Evolutionary conservation across 2,888 invertebrate genomes (phyloP).

Genomic region (Chymomyza procnemis): DNA sequence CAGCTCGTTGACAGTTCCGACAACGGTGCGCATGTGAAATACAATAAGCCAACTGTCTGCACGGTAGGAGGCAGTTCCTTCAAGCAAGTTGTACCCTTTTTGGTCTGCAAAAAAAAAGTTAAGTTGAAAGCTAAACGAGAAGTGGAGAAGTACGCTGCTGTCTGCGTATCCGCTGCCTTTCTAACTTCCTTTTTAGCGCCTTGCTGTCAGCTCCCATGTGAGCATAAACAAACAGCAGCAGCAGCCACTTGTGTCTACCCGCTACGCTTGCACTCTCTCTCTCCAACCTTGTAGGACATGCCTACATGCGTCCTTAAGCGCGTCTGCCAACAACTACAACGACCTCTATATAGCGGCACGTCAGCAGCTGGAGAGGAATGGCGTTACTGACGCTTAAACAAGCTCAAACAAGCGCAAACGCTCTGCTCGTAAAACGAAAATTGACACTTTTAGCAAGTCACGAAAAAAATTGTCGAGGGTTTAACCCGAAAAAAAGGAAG

Average conservation of each 20-base stretch:
- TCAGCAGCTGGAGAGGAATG: neutral
- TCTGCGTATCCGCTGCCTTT: neutral
- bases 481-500: slow-evolving; percentile 56
- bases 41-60: slow-evolving; percentile 59
- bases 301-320: slow-evolving; percentile 37
- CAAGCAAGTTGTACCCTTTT: neutral
- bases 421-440: slow-evolving; percentile 56
- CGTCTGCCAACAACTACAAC: neutral
- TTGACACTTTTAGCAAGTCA: slow-evolving; percentile 70
- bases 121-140: neutral
- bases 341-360: neutral
- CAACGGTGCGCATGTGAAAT: slow-evolving; percentile 45
- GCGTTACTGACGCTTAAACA: neutral
- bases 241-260: slow-evolving; percentile 34
- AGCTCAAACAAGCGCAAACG: neutral
- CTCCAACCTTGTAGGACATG: slow-evolving; percentile 15
- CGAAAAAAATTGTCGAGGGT: slow-evolving; percentile 53
- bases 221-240: slow-evolving; percentile 60
- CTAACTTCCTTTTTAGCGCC: neutral
- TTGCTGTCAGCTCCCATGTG: slow-evolving; percentile 28
- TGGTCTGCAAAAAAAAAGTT: neutral
- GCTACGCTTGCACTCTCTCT: neutral
- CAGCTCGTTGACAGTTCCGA: neutral
- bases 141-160: neutral
- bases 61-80: slow-evolving; percentile 24